Base-by-base conservation (phyloP, 2,888 invertebrate species). In the Ophion slaviceki region DNA sequence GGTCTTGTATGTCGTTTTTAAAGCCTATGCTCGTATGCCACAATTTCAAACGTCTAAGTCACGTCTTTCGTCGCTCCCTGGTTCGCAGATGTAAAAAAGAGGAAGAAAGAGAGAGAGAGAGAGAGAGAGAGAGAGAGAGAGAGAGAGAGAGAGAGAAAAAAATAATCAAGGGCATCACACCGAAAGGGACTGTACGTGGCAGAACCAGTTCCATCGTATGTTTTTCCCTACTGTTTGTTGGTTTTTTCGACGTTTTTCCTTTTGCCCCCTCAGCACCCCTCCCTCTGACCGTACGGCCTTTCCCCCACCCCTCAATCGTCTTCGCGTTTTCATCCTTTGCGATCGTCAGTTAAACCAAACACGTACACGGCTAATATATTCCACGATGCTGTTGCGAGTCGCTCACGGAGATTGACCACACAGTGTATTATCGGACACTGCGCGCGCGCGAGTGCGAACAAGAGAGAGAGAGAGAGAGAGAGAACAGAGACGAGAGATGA, bases 31-130 rank as follows among this genome's bases (percentile, higher is more conserved):
- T 47, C 64, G 59, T 62, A 74, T 68, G 62, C 61, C 45, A 71
- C 75, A 76, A 80, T 75, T 80, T 71, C 57, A 75, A 80, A 80
- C 75, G 79, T 70, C 62, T 45, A 72, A 82, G 66, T 74, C 74
- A 61, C 85, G 85, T 85, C 72, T 79, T 62, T 85, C 82, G 66
- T 53, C 32, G 28, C 47, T 75, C 40, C 45, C 28, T 36, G 10
- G 5, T 45, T 66, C 14, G 28, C 66, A 36, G 66, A 72, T 82
- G 47, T 20, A 72, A 78, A 82, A 77, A 70, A 68, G 47, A n/a
- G 20, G 47, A 36, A 28, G 17, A 20, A n/a, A n/a, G n/a, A n/a
- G n/a, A n/a, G n/a, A n/a, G n/a, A n/a, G n/a, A n/a, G n/a, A n/a
- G n/a, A n/a, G 14, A 53, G 28, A 53, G 47, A 11, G 17, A 71